phyloP scores from a whole-genome alignment of 2,113 vertebrate genomes.

The Cyphomyrus plagiostoma region DNA sequence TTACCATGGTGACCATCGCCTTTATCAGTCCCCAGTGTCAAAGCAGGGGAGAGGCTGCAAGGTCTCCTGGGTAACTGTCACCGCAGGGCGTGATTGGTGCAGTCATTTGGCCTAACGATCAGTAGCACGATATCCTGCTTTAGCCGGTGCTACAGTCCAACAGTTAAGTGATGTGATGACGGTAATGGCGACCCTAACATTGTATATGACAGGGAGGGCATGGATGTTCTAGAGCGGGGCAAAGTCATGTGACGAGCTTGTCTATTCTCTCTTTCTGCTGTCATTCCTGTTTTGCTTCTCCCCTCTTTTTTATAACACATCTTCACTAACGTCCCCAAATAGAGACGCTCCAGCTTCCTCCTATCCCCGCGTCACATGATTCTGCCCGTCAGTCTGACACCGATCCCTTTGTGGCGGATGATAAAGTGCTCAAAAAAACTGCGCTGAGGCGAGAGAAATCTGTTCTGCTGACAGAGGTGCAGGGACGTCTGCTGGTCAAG shows the following conservation, averaged over 20 bases:
- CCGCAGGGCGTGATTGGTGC: neutral
- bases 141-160: neutral
- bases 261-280: neutral
- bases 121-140: neutral
- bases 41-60: neutral
- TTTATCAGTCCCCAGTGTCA: neutral
- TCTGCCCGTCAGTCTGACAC: neutral
- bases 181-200: neutral
- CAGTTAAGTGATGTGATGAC: neutral
- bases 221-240: neutral
- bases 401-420: neutral
- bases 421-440: neutral
- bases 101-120: neutral
- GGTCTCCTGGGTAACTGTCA: neutral
- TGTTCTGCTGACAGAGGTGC: neutral
- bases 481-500: neutral
- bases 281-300: neutral
- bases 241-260: neutral
- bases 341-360: neutral
- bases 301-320: neutral
- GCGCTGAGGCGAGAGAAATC: neutral
- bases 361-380: neutral
- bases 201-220: neutral
- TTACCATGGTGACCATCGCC: neutral
- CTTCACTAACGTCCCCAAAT: neutral